phyloP scores from a whole-genome alignment of 1,140 invertebrate genomes.

The Pseudomyrmex concolor region DNA sequence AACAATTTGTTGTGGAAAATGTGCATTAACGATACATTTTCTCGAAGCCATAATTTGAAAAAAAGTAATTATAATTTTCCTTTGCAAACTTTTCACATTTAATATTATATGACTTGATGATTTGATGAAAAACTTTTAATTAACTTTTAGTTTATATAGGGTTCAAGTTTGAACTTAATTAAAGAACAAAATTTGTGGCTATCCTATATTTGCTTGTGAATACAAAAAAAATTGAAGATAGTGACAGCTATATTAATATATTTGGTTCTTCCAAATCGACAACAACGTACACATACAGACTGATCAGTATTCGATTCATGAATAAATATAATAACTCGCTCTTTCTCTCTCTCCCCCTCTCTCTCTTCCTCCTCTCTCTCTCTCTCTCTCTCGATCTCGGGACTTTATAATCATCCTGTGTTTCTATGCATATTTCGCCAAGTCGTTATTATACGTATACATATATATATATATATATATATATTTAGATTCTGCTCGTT shows the following conservation, averaged over 20 bases:
- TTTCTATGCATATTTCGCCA: constrained; percentile 48
- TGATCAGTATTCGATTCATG: constrained; percentile 28
- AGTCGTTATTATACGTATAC: constrained; percentile 22
- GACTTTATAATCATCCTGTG: constrained; percentile 41
- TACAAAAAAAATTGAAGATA: background rate
- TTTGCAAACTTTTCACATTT: background rate
- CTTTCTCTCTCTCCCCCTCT: background rate
- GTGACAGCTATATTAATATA: constrained; percentile 4
- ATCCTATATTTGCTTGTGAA: background rate
- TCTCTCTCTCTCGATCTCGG: background rate
- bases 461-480: too few species aligned
- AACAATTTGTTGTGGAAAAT: background rate
- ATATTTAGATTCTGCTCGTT: constrained; percentile 14
- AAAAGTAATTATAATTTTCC: background rate
- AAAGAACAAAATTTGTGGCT: background rate
- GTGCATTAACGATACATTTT: background rate
- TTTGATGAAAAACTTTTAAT: constrained; percentile 13
- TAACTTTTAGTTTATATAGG: background rate
- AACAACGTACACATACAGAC: background rate
- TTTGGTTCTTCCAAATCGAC: background rate
- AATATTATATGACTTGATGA: background rate
- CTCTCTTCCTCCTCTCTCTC: too few species aligned
- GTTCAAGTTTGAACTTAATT: constrained; percentile 6
- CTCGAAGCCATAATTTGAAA: too few species aligned
- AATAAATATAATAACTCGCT: constrained; percentile 41